Base-by-base conservation (phyloP, 2,113 vertebrate genomes). In the Thinocorus orbignyianus region DNA sequence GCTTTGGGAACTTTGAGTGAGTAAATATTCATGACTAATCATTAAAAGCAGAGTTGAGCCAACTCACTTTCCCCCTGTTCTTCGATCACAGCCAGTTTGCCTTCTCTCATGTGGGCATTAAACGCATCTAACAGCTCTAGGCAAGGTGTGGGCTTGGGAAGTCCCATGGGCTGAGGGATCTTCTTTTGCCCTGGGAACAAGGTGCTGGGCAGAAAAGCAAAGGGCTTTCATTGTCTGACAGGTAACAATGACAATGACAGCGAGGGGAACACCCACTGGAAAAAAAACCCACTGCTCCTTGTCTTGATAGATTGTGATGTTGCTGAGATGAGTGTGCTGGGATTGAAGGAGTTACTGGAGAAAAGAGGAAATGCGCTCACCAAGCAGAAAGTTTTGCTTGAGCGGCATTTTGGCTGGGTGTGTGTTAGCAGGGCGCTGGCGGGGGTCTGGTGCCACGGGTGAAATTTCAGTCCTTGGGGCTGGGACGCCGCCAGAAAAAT, bases 301-400 rank as follows among this genome's bases (percentile, higher is more conserved):
- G 9, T 69, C 77, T 88, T 90, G 65, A 64, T 60, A 80, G 72
- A 73, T 70, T 13, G 35, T 64, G 46, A 33, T 26, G 66, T 42
- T 77, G 69, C 46, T 81, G 42, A 10, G 86, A 72, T 19, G 26
- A 33, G 60, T 60, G 60, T 62, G 42, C 54, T 92, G 72, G 86
- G 49, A 25, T 35, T 37, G 61, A 91, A 93, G 69, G 86, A 81
- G 84, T 89, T 95, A 95, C 39, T 66, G 78, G 26, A 81, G 72
- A 69, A 30, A 78, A 64, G 8, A 90, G 82, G 60, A 94, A 77
- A 74, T 51, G 48, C 3, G 30, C 44, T 92, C 33, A 84, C 33
- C n/a, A 60, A 93, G 81, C 89, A 92, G 52, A 78, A 87, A 52
- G 73, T 52, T 91, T 86, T 89, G 83, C 77, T 48, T 81, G 83